Evolutionary conservation across 2,888 invertebrate species (phyloP).

Genomic region (Dynastes grantii): DNA sequence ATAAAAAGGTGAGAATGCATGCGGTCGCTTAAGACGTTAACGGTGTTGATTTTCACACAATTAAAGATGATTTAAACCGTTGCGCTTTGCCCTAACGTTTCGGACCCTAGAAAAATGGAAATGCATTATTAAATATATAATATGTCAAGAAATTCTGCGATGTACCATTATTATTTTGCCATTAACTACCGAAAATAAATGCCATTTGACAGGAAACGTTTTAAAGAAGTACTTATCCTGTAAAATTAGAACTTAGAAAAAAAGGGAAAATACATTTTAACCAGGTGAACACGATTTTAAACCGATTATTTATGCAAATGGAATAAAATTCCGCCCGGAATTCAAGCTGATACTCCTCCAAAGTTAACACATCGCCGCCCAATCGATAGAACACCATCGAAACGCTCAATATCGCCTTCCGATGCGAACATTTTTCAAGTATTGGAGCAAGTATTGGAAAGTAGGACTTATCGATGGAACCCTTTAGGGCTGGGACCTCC

Average conservation of each 20-base stretch:
- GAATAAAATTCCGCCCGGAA: background rate
- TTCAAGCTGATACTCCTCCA: background rate
- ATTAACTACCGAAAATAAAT: background rate
- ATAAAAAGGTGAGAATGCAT: slow-evolving; percentile 27
- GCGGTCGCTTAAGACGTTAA: slow-evolving; percentile 1
- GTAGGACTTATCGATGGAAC: slow-evolving; percentile 35
- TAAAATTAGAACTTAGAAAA: too few relatives aligned
- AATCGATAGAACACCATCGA: slow-evolving; percentile 6
- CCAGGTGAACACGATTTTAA: too few relatives aligned
- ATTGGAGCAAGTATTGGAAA: slow-evolving; percentile 34
- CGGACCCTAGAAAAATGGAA: background rate
- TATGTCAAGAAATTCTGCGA: background rate
- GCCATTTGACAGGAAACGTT: too few relatives aligned
- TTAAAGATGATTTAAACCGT: slow-evolving; percentile 10
- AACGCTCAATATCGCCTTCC: slow-evolving; percentile 38
- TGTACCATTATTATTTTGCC: background rate
- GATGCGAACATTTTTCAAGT: slow-evolving; percentile 36
- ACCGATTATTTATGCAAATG: too few relatives aligned
- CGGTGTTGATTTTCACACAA: slow-evolving; percentile 19
- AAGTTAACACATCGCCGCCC: background rate
- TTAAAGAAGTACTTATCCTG: too few relatives aligned
- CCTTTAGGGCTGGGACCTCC: slow-evolving; percentile 39
- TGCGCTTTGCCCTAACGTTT: background rate
- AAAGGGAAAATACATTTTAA: too few relatives aligned
- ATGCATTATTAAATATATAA: background rate